These are phyloP conservation scores for Conomelus anceps DNA, from an alignment of 2,888 invertebrate genomes.

Conservation along the genomic window DNA sequence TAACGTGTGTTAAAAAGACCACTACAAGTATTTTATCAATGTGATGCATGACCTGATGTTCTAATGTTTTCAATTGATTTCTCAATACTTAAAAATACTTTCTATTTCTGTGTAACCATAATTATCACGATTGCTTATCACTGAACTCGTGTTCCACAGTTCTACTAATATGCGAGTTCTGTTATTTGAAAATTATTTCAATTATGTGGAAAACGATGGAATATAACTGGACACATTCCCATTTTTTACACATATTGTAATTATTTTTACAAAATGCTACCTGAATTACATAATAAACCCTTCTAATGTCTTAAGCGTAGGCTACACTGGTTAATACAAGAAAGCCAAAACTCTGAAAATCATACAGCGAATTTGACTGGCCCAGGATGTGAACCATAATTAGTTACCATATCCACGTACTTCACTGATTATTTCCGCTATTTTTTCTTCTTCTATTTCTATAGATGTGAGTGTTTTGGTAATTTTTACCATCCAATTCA, in stretches of 20 bases:
- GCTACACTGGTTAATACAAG: too few species aligned
- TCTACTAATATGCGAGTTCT: background rate
- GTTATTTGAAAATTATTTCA: too few species aligned
- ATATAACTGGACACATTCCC: too few species aligned
- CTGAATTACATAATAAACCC: too few species aligned
- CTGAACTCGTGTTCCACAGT: background rate
- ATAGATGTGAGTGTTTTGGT: too few species aligned
- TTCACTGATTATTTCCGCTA: background rate
- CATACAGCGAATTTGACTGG: background rate
- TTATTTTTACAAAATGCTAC: too few species aligned
- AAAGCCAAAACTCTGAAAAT: too few species aligned
- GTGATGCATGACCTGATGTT: background rate
- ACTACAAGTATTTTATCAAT: too few species aligned
- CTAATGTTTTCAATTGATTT: background rate
- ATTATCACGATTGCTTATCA: background rate
- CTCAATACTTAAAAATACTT: background rate
- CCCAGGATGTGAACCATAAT: background rate
- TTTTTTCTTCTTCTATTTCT: background rate
- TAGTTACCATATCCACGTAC: background rate
- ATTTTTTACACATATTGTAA: too few species aligned
- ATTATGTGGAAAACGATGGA: too few species aligned
- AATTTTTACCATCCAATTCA: too few species aligned
- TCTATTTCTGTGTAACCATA: background rate
- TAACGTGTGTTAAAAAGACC: background rate
- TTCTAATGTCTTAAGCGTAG: too few species aligned